phyloP scores from a whole-genome alignment of 2,888 invertebrate species.

The Beris chalybata region DNA sequence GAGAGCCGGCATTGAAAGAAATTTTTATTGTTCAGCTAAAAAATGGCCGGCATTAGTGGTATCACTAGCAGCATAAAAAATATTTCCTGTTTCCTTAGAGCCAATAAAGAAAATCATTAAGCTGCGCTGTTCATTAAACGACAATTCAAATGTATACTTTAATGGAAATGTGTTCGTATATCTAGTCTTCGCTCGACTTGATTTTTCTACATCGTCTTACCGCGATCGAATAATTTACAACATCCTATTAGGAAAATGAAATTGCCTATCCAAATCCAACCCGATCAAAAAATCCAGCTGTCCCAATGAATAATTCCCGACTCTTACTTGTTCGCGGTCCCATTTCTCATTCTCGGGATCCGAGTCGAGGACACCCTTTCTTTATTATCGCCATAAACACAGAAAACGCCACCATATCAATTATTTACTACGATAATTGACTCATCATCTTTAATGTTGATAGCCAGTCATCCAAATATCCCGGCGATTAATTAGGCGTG shows the following conservation, averaged over 20 bases:
- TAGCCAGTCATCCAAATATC: slow-evolving; percentile 37
- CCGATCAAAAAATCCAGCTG: slow-evolving; percentile 21
- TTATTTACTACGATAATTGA: slow-evolving; percentile 37
- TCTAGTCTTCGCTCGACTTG: no score
- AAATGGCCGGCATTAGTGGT: no score
- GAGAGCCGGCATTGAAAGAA: no score
- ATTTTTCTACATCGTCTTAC: no score
- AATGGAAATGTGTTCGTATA: no score
- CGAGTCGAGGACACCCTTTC: slow-evolving; percentile 3
- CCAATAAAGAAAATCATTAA: no score
- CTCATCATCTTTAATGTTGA: slow-evolving; percentile 37
- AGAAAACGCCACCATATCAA: slow-evolving; percentile 25
- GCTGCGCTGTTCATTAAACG: no score
- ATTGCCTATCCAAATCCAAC: slow-evolving; percentile 3
- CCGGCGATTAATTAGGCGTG: slow-evolving; percentile 37
- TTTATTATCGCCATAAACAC: slow-evolving; percentile 17
- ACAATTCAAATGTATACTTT: no score
- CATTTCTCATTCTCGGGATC: slow-evolving; percentile 18
- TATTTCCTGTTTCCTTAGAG: no score
- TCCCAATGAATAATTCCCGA: slow-evolving; percentile 11
- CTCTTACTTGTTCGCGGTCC: slow-evolving; percentile 11
- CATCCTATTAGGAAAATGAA: slow-evolving; percentile 6
- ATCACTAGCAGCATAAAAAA: no score
- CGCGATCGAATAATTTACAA: slow-evolving; percentile 8
- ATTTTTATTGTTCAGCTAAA: no score